Evolutionary conservation across 2,888 invertebrate species (phyloP).

Genomic region (Ophioninae sp.): DNA sequence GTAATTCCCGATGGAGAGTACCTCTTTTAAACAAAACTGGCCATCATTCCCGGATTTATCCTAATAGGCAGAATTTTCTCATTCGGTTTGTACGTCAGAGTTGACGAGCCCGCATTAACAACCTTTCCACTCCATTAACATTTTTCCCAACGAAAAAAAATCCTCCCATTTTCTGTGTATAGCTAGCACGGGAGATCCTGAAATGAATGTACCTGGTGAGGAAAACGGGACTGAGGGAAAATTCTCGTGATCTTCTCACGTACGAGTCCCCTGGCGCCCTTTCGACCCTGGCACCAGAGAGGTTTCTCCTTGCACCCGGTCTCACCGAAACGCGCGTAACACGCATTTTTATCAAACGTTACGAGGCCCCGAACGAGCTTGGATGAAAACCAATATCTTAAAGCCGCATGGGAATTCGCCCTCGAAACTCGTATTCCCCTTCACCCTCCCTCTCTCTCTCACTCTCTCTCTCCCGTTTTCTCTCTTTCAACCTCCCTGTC

Average conservation of each 20-base stretch:
- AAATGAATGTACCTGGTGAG: conserved; percentile 52
- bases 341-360: conserved; percentile 81
- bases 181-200: conserved; percentile 31
- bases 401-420: conserved; percentile 77
- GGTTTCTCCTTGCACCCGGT: conserved; percentile 53
- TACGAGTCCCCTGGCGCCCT: conserved; percentile 79
- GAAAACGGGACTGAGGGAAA: conserved; percentile 72
- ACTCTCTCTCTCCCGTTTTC: conserved; percentile 60
- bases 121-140: no score
- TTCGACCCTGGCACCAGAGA: conserved; percentile 72
- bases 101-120: no score
- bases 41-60: no score
- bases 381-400: conserved; percentile 81
- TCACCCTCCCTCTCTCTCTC: conserved; percentile 60
- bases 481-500: conserved; percentile 62
- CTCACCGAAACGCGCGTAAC: conserved; percentile 76
- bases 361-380: conserved; percentile 79
- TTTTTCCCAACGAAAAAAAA: neutral
- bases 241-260: conserved; percentile 80
- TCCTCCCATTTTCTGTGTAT: conserved; percentile 15
- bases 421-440: conserved; percentile 66
- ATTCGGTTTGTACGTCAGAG: no score
- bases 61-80: no score
- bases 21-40: no score
- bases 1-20: no score